These are phyloP conservation scores for Nannospalax galili DNA, from an alignment of 2,113 vertebrate genomes.

Conservation along the genomic window DNA sequence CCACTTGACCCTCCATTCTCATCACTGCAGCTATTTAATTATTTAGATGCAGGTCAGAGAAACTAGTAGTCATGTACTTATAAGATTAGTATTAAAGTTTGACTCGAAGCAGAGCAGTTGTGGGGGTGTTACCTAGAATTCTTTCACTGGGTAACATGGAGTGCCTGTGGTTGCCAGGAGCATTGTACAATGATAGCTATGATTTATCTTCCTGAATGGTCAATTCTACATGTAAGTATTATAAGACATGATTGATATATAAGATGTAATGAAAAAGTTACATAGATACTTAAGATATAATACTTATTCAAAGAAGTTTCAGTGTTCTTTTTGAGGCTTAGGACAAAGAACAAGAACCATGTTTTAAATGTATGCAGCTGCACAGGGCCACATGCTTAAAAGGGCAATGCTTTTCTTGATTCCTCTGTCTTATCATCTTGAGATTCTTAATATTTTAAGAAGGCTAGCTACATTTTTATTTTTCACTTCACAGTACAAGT, in stretches of 20 bases:
- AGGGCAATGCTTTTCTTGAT: not conserved
- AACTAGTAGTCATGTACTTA: not conserved
- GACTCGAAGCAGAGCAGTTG: not conserved
- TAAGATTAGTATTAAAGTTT: not conserved
- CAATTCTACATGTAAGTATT: not conserved
- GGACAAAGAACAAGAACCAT: not conserved
- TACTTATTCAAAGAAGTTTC: not conserved
- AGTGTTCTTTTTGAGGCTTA: not conserved
- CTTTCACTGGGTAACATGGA: not conserved
- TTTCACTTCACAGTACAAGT: not conserved
- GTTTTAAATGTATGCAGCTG: not conserved
- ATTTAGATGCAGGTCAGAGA: not conserved
- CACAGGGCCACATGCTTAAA: not conserved
- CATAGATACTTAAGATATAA: not conserved
- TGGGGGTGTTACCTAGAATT: not conserved
- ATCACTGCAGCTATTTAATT: not conserved
- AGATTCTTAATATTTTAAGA: slow-evolving; percentile 35
- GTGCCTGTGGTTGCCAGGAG: not conserved
- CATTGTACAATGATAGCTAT: not conserved
- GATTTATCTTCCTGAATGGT: not conserved
- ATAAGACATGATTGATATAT: not conserved
- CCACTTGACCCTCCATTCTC: not conserved
- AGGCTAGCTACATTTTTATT: not conserved
- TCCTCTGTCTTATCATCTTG: not conserved
- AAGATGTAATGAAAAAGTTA: not conserved